Percentiles rank a stretch among this genome's conserved stretches.
phyloP scores from a whole-genome alignment of 1,140 invertebrate genomes.

The Trigoniulus corallinus region DNA sequence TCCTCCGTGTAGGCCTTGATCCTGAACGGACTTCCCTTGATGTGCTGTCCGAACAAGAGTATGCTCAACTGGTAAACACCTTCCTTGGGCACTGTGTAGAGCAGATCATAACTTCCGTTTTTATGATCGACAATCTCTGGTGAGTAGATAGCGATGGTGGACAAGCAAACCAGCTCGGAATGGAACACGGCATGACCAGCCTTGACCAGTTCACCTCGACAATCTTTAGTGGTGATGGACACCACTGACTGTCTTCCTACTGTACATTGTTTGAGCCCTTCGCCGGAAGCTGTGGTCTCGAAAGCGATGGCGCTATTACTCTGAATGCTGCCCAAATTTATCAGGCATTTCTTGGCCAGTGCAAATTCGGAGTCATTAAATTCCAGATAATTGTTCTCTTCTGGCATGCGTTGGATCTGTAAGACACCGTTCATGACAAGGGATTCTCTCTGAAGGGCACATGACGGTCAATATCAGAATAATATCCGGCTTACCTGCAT shows the following conservation, averaged over 20 bases:
- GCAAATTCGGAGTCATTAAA: slow-evolving; percentile 24
- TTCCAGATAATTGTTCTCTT: slow-evolving; percentile 29
- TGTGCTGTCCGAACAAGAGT: slow-evolving; percentile 28
- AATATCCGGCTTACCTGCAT: slow-evolving; percentile 24
- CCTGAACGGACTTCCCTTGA: slow-evolving; percentile 20
- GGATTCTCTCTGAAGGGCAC: background rate
- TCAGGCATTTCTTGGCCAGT: slow-evolving; percentile 21
- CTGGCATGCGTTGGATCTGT: slow-evolving; percentile 16
- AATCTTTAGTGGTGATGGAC: slow-evolving; percentile 28
- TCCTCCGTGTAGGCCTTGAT: slow-evolving; percentile 14
- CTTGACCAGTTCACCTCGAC: slow-evolving; percentile 25
- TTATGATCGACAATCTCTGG: slow-evolving; percentile 28
- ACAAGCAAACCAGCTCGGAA: background rate
- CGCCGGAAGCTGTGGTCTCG: slow-evolving; percentile 29
- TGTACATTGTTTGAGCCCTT: slow-evolving; percentile 25
- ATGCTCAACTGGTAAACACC: slow-evolving; percentile 28
- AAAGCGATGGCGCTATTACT: slow-evolving; percentile 29
- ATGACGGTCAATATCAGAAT: no score
- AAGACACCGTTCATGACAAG: background rate
- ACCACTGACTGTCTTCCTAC: slow-evolving; percentile 22
- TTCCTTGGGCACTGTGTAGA: slow-evolving; percentile 25
- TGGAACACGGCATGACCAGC: slow-evolving; percentile 9
- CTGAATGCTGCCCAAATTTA: slow-evolving; percentile 24
- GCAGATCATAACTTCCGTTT: slow-evolving; percentile 32
- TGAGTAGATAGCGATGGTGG: slow-evolving; percentile 12